phyloP scores from a whole-genome alignment of 2,797 vertebrate species.

The Poecilia picta region DNA sequence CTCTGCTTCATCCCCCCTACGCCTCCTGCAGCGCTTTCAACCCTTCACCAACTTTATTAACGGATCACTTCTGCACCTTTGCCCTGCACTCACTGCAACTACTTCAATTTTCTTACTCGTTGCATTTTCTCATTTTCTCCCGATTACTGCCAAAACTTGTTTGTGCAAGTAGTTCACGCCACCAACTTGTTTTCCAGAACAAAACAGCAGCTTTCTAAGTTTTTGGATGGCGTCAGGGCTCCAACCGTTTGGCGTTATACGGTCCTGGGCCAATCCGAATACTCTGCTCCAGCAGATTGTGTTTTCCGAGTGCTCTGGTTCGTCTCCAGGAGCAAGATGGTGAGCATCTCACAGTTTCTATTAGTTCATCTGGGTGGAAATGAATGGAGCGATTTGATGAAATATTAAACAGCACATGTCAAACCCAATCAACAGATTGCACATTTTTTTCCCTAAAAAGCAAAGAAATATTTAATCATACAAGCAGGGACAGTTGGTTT shows the following conservation, averaged over 20 bases:
- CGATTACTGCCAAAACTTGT: neutral
- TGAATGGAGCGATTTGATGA: constrained; percentile 20
- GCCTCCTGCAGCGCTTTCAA: constrained; percentile 18
- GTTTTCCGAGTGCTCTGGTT: neutral
- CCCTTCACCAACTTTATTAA: constrained; percentile 17
- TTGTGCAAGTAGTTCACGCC: constrained; percentile 9
- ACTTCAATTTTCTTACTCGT: neutral
- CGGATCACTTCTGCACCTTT: neutral
- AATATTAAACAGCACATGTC: constrained; percentile 13
- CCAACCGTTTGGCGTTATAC: constrained; percentile 4
- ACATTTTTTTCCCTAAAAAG: constrained; percentile 3
- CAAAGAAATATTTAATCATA: constrained; percentile 32
- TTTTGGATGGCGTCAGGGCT: neutral
- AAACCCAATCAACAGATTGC: constrained; percentile 23
- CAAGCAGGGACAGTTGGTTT: constrained; percentile 1
- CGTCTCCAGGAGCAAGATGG: constrained; percentile 4
- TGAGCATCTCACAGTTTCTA: neutral
- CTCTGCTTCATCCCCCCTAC: constrained; percentile 6
- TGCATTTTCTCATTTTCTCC: constrained; percentile 10
- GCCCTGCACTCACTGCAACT: neutral
- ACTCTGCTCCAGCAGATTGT: neutral
- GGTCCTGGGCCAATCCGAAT: neutral
- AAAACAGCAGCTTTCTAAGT: constrained; percentile 12
- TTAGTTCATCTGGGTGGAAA: constrained; percentile 23
- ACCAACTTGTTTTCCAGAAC: constrained; percentile 1